A percentile compares a stretch with the other conserved stretches of the same genome.
Conservation (phyloP, 2,797 vertebrate genomes). For the Taenioides sp. region DNA sequence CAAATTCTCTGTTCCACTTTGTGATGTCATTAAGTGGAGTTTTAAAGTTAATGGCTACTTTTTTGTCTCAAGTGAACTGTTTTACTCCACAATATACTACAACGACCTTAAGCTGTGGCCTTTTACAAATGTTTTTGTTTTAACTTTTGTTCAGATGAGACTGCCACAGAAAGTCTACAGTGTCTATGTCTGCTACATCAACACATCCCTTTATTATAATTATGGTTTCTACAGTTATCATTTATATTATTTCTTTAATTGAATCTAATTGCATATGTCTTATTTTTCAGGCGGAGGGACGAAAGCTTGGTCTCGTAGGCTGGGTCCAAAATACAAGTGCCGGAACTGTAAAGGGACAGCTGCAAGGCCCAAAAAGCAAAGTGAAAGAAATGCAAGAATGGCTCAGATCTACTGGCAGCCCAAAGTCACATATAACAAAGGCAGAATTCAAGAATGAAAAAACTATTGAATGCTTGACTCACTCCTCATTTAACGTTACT, state of each 20-base stretch:
- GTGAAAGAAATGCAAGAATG: conserved; percentile 89
- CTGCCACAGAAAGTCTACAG: too few relatives aligned
- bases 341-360: conserved; percentile 88
- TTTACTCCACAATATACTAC: too few relatives aligned
- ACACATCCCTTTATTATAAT: not conserved
- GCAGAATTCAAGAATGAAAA: conserved; percentile 89
- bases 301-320: conserved; percentile 88
- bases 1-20: too few relatives aligned
- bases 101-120: too few relatives aligned
- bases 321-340: conserved; percentile 90
- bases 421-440: conserved; percentile 84
- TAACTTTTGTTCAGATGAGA: too few relatives aligned
- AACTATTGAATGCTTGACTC: conserved; percentile 74
- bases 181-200: too few relatives aligned
- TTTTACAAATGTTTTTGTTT: too few relatives aligned
- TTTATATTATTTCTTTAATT: not conserved
- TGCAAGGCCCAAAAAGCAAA: conserved; percentile 81
- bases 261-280: conserved; percentile 1
- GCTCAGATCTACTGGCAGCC: conserved; percentile 88
- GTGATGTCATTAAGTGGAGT: too few relatives aligned
- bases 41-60: too few relatives aligned
- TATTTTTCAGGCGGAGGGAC: conserved; percentile 82
- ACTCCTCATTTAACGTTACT: conserved; percentile 82
- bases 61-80: too few relatives aligned
- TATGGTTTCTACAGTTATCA: not conserved